phyloP scores from a whole-genome alignment of 2,797 vertebrate species.

The Aulostomus chinensis region DNA sequence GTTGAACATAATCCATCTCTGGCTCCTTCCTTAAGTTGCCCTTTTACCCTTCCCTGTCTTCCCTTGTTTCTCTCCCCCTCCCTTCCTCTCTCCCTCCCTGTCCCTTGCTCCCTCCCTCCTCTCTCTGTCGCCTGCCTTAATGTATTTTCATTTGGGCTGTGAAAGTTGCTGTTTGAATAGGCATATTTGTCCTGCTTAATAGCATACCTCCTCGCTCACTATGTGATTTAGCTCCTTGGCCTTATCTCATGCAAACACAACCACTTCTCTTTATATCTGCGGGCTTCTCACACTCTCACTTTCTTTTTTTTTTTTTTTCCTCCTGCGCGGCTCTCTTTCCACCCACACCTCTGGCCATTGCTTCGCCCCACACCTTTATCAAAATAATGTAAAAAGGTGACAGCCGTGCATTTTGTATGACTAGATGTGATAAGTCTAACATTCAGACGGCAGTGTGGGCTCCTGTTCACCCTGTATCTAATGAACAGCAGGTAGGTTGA shows the following conservation, averaged over 20 bases:
- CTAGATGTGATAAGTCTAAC: constrained; percentile 51
- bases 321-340: constrained; percentile 33
- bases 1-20: constrained; percentile 67
- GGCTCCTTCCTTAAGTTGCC: constrained; percentile 44
- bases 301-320: constrained; percentile 16
- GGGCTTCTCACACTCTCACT: constrained; percentile 56
- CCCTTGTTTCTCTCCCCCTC: constrained; percentile 24
- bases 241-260: constrained; percentile 83
- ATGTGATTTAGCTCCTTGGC: constrained; percentile 75
- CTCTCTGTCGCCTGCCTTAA: constrained; percentile 39
- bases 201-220: constrained; percentile 72
- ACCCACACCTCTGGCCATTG: constrained; percentile 48
- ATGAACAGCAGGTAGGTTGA: constrained; percentile 16
- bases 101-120: constrained; percentile 1
- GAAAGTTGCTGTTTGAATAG: constrained; percentile 83
- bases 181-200: constrained; percentile 85
- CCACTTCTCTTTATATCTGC: constrained; percentile 68
- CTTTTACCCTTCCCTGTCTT: constrained; percentile 48
- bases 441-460: constrained; percentile 15
- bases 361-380: constrained; percentile 50
- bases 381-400: constrained; percentile 38
- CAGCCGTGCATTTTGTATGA: constrained; percentile 48
- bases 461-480: constrained; percentile 35
- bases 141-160: constrained; percentile 70
- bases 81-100: constrained; percentile 8